Conservation (phyloP, 1,140 invertebrate species). For the Ostrea edulis region DNA sequence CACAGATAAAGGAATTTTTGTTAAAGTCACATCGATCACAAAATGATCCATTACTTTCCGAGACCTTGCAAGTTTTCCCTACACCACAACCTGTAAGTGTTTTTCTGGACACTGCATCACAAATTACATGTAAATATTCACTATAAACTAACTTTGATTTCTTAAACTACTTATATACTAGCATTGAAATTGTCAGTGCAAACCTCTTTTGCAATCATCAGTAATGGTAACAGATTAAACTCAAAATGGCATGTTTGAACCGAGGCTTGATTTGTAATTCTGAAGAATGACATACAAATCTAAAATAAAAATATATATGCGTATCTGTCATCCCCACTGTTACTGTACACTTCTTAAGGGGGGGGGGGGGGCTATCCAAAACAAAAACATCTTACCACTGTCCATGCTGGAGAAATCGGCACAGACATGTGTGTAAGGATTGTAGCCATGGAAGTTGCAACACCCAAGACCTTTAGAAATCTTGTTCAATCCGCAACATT, state of each 20-base stretch:
- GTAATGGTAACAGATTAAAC: too few relatives aligned
- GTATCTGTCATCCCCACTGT: not conserved
- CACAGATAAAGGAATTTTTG: constrained; percentile 63
- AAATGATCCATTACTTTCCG: constrained; percentile 62
- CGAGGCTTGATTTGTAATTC: too few relatives aligned
- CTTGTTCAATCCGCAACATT: constrained; percentile 75
- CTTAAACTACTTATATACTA: not conserved
- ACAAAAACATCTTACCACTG: constrained; percentile 60
- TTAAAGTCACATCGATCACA: constrained; percentile 77
- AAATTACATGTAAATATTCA: not conserved
- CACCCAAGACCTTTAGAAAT: constrained; percentile 73
- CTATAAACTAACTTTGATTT: not conserved
- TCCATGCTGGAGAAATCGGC: constrained; percentile 70
- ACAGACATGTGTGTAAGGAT: constrained; percentile 72
- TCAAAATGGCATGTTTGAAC: too few relatives aligned
- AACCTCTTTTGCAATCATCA: too few relatives aligned
- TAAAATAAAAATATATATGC: not conserved
- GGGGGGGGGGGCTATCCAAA: not conserved
- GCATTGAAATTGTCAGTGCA: too few relatives aligned
- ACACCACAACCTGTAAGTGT: constrained; percentile 73
- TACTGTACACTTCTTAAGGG: too few relatives aligned
- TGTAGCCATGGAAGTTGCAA: constrained; percentile 75
- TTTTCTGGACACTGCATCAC: not conserved
- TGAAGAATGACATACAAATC: too few relatives aligned
- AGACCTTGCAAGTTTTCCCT: constrained; percentile 70